A percentile compares a stretch with the other conserved stretches of the same genome.
phyloP scores from a whole-genome alignment of 37 sponge, comb jelly and placozoan species.

The Oopsacas minuta region DNA sequence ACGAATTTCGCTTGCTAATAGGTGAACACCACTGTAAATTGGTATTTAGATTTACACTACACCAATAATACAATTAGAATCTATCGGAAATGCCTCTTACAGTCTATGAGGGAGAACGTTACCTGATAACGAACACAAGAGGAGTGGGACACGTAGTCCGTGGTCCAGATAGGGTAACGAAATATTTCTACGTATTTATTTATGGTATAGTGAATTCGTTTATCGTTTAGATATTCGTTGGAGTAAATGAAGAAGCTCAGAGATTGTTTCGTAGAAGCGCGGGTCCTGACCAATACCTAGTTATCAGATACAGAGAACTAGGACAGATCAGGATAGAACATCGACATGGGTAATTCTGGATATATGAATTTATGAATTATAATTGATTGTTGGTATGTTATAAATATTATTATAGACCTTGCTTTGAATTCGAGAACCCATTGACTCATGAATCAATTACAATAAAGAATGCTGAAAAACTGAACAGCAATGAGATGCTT shows the following conservation, averaged over 20 bases:
- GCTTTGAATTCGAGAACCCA: conserved; percentile 37
- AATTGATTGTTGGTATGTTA: background rate
- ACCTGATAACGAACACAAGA: conserved; percentile 31
- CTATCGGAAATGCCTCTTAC: conserved; percentile 34
- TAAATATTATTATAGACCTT: conserved; percentile 27
- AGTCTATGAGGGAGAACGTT: conserved; percentile 43
- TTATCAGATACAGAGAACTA: conserved; percentile 23
- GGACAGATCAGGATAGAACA: conserved; percentile 28
- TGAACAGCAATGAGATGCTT: conserved; percentile 47
- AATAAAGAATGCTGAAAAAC: conserved; percentile 29
- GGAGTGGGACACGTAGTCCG: conserved; percentile 34
- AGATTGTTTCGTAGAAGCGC: conserved; percentile 33
- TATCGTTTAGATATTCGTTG: conserved; percentile 35
- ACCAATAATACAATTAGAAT: too few relatives aligned
- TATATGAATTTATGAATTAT: background rate
- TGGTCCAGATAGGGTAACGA: conserved; percentile 61
- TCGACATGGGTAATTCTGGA: conserved; percentile 34
- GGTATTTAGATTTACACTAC: too few relatives aligned
- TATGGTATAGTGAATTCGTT: background rate
- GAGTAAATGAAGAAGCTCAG: conserved; percentile 24
- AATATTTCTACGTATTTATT: too few relatives aligned
- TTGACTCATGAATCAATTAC: conserved; percentile 36
- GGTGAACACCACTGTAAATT: too few relatives aligned
- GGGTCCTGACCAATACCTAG: conserved; percentile 48
- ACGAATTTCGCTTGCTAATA: too few relatives aligned